Evolutionary conservation across 2,113 vertebrate genomes (phyloP).

Genomic region (Larimichthys polyactis): DNA sequence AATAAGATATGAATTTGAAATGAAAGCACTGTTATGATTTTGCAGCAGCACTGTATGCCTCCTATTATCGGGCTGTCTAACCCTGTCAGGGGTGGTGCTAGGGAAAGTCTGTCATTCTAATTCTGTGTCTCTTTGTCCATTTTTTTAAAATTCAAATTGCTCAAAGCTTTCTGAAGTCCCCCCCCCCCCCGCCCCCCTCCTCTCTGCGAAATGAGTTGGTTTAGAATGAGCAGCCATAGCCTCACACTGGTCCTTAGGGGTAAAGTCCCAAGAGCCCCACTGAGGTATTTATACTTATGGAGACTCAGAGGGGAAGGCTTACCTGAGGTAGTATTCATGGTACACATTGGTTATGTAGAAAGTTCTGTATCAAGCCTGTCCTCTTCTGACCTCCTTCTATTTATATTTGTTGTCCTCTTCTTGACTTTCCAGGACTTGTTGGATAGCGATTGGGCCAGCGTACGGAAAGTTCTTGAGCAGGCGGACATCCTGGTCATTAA

Average conservation of each 20-base stretch:
- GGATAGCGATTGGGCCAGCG: slow-evolving; percentile 94
- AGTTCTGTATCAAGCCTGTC: not conserved
- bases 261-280: slow-evolving; percentile 41
- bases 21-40: slow-evolving; percentile 51
- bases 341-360: not conserved
- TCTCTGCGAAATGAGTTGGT: slow-evolving; percentile 43
- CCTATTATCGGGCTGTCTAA: slow-evolving; percentile 63
- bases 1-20: slow-evolving; percentile 45
- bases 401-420: slow-evolving; percentile 12
- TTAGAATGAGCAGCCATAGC: slow-evolving; percentile 37
- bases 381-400: slow-evolving; percentile 2
- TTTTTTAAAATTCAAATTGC: slow-evolving; percentile 52
- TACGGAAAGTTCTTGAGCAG: slow-evolving; percentile 89
- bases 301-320: slow-evolving; percentile 42
- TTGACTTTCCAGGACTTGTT: slow-evolving; percentile 88
- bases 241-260: slow-evolving; percentile 31
- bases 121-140: slow-evolving; percentile 35
- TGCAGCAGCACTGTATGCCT: slow-evolving; percentile 18
- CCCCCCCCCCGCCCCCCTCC: not conserved
- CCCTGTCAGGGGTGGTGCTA: slow-evolving; percentile 30
- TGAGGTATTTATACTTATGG: slow-evolving; percentile 43
- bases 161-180: slow-evolving; percentile 34
- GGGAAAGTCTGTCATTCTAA: slow-evolving; percentile 49
- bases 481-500: slow-evolving; percentile 97
- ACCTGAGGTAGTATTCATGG: slow-evolving; percentile 20